Evolutionary conservation across 2,888 invertebrate species (phyloP).

Genomic region (Hypsopygia costalis): DNA sequence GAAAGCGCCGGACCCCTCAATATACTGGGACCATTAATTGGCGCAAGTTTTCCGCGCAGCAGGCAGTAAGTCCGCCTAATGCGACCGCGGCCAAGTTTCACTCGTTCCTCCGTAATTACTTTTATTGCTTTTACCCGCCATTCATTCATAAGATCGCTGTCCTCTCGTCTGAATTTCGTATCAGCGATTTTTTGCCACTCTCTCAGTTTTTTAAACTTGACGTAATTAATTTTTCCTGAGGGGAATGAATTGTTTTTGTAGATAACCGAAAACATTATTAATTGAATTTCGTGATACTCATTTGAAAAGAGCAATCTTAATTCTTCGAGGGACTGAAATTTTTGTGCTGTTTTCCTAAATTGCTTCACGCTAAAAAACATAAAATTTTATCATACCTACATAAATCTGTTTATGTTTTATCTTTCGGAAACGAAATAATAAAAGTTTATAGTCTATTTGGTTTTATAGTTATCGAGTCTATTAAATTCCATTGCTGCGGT

Average conservation of each 20-base stretch:
- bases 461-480: too few species aligned
- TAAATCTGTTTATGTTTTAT: too few species aligned
- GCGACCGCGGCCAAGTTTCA: constrained; percentile 54
- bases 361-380: too few species aligned
- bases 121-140: constrained; percentile 54
- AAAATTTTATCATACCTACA: too few species aligned
- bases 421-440: too few species aligned
- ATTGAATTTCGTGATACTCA: not conserved
- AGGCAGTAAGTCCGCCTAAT: constrained; percentile 55
- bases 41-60: constrained; percentile 52
- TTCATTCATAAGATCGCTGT: constrained; percentile 45
- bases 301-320: too few species aligned
- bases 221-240: constrained; percentile 15
- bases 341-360: too few species aligned
- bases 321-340: too few species aligned
- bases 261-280: not conserved
- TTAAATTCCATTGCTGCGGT: too few species aligned
- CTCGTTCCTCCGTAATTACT: constrained; percentile 57
- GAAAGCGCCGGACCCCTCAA: constrained; percentile 22
- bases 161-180: constrained; percentile 35
- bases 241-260: not conserved
- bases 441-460: too few species aligned
- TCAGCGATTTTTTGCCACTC: constrained; percentile 15
- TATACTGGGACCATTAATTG: constrained; percentile 51
- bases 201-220: constrained; percentile 13